A percentile compares a stretch with the other conserved stretches of the same genome.
Conservation (phyloP, 2,888 invertebrate species). For the Nasonia oneida region DNA sequence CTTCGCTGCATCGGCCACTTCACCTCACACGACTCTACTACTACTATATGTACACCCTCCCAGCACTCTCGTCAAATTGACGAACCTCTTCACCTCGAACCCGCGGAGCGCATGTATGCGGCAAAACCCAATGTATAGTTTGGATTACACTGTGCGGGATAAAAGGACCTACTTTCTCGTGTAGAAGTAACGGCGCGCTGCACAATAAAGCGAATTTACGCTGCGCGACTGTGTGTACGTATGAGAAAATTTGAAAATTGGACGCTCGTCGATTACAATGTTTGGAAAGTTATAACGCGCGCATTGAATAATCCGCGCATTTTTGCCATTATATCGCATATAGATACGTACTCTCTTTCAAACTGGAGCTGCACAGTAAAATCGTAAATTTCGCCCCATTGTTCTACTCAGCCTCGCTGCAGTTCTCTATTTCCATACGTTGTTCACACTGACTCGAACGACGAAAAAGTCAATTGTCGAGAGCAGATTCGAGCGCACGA, state of each 20-base stretch:
- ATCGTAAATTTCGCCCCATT: not conserved
- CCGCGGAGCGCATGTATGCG: not conserved
- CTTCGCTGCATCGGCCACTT: not conserved
- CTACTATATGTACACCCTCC: not conserved
- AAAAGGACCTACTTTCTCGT: slow-evolving; percentile 7
- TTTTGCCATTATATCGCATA: not conserved
- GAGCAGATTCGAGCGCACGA: not conserved
- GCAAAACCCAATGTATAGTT: not conserved
- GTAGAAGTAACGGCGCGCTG: not conserved
- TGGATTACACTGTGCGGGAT: not conserved
- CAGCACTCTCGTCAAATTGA: slow-evolving; percentile 26
- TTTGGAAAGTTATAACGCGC: not conserved
- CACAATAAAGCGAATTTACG: not conserved
- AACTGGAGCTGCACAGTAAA: not conserved
- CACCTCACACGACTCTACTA: not conserved
- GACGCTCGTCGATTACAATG: not conserved
- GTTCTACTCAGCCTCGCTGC: not conserved
- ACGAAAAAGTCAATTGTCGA: not conserved
- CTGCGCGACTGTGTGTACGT: not conserved
- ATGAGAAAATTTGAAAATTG: not conserved
- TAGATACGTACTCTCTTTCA: not conserved
- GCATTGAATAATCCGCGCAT: not conserved
- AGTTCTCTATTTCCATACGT: not conserved
- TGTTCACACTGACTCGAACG: not conserved
- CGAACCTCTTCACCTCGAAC: not conserved